phyloP scores from a whole-genome alignment of 1,140 invertebrate species.

The Drosophila tsacasi region DNA sequence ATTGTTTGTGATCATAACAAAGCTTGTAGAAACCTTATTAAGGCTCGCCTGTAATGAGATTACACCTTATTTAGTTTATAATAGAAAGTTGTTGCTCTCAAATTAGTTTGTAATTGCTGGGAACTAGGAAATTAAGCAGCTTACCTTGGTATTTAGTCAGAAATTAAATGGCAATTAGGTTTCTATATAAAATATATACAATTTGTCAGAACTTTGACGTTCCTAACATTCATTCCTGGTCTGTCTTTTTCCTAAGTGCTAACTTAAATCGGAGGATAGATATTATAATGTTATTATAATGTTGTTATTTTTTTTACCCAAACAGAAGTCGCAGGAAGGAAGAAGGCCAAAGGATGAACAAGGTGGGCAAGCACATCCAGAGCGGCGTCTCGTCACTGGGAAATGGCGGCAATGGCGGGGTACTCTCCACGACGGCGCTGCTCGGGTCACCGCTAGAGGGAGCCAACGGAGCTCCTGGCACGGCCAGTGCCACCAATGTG shows the following conservation, averaged over 20 bases:
- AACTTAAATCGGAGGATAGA: background rate
- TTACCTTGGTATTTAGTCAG: too few species aligned
- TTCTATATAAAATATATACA: background rate
- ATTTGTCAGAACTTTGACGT: background rate
- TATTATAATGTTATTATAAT: background rate
- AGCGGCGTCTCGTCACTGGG: constrained; percentile 48
- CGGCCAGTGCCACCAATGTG: constrained; percentile 69
- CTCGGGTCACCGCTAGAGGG: constrained; percentile 42
- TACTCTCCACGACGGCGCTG: constrained; percentile 19
- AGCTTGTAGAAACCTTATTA: background rate
- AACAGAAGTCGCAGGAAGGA: background rate
- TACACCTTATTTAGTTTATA: background rate
- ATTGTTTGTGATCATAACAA: background rate
- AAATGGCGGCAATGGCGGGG: constrained; percentile 3
- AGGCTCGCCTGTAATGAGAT: background rate
- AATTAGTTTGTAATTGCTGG: background rate
- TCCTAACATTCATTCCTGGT: background rate
- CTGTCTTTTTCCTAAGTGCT: background rate
- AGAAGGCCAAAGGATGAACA: constrained; percentile 59
- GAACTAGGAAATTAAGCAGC: too few species aligned
- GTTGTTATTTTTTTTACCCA: background rate
- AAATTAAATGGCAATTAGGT: background rate
- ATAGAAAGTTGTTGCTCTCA: background rate
- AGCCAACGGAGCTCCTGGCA: constrained; percentile 15
- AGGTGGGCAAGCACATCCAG: constrained; percentile 79